phyloP scores from a whole-genome alignment of 2,888 invertebrate species.

The Drosophila anceps region DNA sequence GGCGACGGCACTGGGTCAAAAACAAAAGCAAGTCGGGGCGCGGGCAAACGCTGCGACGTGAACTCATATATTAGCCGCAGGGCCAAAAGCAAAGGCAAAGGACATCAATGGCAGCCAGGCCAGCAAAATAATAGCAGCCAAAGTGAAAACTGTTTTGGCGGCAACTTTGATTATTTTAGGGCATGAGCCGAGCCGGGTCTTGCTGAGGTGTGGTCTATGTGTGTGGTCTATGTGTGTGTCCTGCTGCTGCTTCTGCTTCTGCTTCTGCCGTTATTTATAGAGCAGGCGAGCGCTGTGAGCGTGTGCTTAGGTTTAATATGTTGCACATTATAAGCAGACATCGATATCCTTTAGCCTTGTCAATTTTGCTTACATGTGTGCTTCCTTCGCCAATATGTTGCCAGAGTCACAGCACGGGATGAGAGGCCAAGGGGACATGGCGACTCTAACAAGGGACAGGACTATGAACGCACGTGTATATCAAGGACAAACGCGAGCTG shows the following conservation, averaged over 20 bases:
- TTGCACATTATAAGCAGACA: slow-evolving; percentile 83
- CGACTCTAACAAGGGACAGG: slow-evolving; percentile 32
- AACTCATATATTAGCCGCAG: slow-evolving; percentile 78
- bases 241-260: slow-evolving; percentile 24
- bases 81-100: slow-evolving; percentile 58
- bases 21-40: slow-evolving; percentile 57
- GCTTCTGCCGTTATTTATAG: slow-evolving; percentile 75
- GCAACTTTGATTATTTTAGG: slow-evolving; percentile 75
- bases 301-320: slow-evolving; percentile 83
- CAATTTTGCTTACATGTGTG: slow-evolving; percentile 83
- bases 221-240: slow-evolving; percentile 10
- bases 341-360: slow-evolving; percentile 83
- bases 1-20: slow-evolving; percentile 51
- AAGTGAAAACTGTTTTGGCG: slow-evolving; percentile 79
- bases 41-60: slow-evolving; percentile 70
- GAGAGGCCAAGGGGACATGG: slow-evolving; percentile 18
- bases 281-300: slow-evolving; percentile 61
- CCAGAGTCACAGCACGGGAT: slow-evolving; percentile 27
- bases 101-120: slow-evolving; percentile 63
- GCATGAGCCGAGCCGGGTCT: slow-evolving; percentile 9
- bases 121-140: slow-evolving; percentile 76
- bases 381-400: slow-evolving; percentile 79
- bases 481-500: slow-evolving; percentile 78
- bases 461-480: slow-evolving; percentile 73
- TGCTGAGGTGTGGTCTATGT: slow-evolving; percentile 28